phyloP scores from a whole-genome alignment of 1,140 invertebrate genomes.

The Mya arenaria region DNA sequence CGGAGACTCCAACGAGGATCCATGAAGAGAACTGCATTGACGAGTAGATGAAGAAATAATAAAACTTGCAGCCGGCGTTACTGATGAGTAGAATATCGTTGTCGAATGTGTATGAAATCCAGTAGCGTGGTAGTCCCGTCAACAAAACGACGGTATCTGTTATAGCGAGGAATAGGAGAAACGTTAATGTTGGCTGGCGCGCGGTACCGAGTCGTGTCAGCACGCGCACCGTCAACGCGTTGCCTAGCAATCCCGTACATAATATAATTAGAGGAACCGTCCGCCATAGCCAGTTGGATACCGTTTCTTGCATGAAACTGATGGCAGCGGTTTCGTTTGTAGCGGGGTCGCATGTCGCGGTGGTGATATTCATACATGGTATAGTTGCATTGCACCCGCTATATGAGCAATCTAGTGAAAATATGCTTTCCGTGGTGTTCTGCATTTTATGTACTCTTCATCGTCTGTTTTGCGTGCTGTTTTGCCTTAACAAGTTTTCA shows the following conservation, averaged over 20 bases:
- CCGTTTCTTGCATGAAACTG: not conserved
- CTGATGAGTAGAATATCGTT: slow-evolving; percentile 60
- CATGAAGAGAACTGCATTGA: slow-evolving; percentile 72
- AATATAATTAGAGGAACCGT: slow-evolving; percentile 56
- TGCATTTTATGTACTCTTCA: not conserved
- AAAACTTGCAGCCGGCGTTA: slow-evolving; percentile 61
- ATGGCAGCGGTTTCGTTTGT: too few species aligned
- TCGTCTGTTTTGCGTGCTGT: too few species aligned
- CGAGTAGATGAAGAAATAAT: slow-evolving; percentile 68
- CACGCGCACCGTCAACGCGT: slow-evolving; percentile 58
- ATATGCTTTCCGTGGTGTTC: not conserved
- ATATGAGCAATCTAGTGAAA: too few species aligned
- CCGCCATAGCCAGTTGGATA: slow-evolving; percentile 53
- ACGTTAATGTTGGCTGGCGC: slow-evolving; percentile 45
- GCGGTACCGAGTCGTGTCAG: slow-evolving; percentile 25
- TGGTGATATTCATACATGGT: not conserved
- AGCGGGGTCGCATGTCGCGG: not conserved
- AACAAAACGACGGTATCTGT: slow-evolving; percentile 64
- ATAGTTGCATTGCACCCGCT: too few species aligned
- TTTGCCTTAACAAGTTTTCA: too few species aligned
- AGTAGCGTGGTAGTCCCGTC: slow-evolving; percentile 61
- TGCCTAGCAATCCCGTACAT: slow-evolving; percentile 57
- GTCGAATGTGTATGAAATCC: slow-evolving; percentile 59
- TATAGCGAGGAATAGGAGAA: slow-evolving; percentile 59
- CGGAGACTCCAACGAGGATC: slow-evolving; percentile 69